A percentile compares a stretch with the other conserved stretches of the same genome.
Conservation (phyloP, 2,888 invertebrate genomes). For the Sisyra nigra region DNA sequence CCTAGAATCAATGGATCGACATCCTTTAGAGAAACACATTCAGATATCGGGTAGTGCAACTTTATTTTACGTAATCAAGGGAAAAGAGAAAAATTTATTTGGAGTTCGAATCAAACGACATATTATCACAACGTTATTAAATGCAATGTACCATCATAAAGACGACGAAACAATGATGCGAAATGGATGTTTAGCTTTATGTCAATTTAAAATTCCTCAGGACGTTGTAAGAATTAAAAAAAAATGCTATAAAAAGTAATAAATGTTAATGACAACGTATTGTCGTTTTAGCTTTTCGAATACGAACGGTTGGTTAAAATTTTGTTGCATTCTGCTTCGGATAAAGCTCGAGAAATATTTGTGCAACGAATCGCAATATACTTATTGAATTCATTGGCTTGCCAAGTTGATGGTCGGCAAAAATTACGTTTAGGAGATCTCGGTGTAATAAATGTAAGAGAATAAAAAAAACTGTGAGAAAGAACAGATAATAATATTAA, state of each 20-base stretch:
- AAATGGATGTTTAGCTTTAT: conserved; percentile 87
- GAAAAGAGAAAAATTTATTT: conserved; percentile 57
- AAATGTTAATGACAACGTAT: conserved; percentile 3
- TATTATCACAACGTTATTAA: conserved; percentile 67
- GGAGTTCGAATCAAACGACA: conserved; percentile 58
- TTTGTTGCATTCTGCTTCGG: conserved; percentile 63
- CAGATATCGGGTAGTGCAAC: conserved; percentile 92
- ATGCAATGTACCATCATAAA: conserved; percentile 76
- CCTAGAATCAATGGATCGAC: conserved; percentile 78
- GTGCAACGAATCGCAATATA: conserved; percentile 91
- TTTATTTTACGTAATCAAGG: conserved; percentile 87
- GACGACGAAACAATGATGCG: conserved; percentile 88
- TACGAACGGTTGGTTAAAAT: conserved; percentile 76
- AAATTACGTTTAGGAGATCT: conserved; percentile 82
- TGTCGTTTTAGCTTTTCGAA: conserved; percentile 58
- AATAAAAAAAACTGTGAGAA: background rate
- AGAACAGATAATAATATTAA: no score
- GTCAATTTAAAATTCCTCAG: conserved; percentile 86
- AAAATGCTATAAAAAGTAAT: no score
- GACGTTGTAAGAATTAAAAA: conserved; percentile 59
- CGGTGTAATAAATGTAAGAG: conserved; percentile 65
- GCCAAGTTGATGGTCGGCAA: conserved; percentile 88
- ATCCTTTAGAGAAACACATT: conserved; percentile 73
- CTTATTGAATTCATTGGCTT: conserved; percentile 86
- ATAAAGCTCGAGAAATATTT: conserved; percentile 75